Percentiles rank a stretch among this genome's conserved stretches.
Evolutionary conservation across 2,888 invertebrate genomes (phyloP).

Genomic region (Cheilosia pagana): DNA sequence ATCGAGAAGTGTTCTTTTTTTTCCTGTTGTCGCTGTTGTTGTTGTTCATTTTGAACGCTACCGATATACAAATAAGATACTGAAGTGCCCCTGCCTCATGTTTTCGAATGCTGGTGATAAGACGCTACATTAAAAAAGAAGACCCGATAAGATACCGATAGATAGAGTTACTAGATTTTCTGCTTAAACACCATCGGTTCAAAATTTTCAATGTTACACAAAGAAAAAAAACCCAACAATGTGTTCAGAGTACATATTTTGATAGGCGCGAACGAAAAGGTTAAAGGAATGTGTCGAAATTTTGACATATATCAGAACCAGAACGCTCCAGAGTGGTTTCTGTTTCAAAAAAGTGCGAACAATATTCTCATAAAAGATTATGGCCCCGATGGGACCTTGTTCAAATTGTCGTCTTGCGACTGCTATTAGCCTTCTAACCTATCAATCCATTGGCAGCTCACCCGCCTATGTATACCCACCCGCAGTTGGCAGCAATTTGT

Average conservation of each 20-base stretch:
- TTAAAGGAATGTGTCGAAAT: background rate
- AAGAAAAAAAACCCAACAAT: background rate
- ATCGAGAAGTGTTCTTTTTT: background rate
- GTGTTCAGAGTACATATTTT: too few relatives aligned
- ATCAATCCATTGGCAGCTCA: too few relatives aligned
- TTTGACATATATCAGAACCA: too few relatives aligned
- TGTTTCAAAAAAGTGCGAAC: too few relatives aligned
- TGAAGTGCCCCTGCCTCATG: conserved; percentile 19
- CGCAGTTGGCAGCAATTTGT: conserved; percentile 19
- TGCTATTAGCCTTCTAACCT: too few relatives aligned
- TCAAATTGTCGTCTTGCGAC: background rate
- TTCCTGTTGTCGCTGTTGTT: background rate
- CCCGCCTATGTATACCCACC: too few relatives aligned
- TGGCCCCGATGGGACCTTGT: background rate
- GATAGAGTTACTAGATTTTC: conserved; percentile 31
- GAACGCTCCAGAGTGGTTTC: too few relatives aligned
- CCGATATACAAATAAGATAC: conserved; percentile 45
- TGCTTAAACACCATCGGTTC: conserved; percentile 5
- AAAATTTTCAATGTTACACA: background rate
- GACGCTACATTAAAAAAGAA: conserved; percentile 28
- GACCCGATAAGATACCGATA: conserved; percentile 45
- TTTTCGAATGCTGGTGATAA: conserved; percentile 39
- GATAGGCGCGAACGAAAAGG: background rate
- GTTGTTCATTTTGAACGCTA: conserved; percentile 2
- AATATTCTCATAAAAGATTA: background rate